These are phyloP conservation scores for Tetrax tetrax DNA, from an alignment of 2,113 vertebrate species.

Conservation along the genomic window DNA sequence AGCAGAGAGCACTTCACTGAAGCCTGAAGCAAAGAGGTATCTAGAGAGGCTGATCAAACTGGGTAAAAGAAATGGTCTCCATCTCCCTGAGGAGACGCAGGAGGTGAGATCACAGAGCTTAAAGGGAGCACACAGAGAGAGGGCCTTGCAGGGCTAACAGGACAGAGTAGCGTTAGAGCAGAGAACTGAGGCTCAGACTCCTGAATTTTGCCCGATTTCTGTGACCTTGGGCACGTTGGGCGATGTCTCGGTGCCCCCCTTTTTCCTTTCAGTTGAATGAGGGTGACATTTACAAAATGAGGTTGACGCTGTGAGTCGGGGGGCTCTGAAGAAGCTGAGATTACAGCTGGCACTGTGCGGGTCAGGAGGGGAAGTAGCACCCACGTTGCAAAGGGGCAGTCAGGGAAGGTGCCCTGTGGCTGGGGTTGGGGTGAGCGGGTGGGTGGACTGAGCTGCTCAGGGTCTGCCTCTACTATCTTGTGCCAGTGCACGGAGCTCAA, in stretches of 20 bases:
- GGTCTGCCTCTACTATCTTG: background rate
- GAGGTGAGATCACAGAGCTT: slow-evolving; percentile 71
- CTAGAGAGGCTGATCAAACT: slow-evolving; percentile 91
- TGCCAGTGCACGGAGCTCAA: background rate
- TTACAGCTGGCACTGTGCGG: background rate
- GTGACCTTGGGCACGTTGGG: background rate
- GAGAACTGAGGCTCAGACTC: background rate
- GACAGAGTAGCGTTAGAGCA: background rate
- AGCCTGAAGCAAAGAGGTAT: slow-evolving; percentile 83
- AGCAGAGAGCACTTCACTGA: slow-evolving; percentile 67
- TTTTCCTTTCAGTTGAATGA: background rate
- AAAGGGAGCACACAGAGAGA: rapidly evolving
- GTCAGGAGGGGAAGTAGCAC: background rate
- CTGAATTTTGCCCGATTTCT: rapidly evolving
- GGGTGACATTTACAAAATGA: rapidly evolving
- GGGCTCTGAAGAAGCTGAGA: background rate
- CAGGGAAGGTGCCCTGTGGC: background rate
- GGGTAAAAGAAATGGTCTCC: slow-evolving; percentile 90
- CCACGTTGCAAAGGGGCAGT: rapidly evolving
- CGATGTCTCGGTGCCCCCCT: background rate
- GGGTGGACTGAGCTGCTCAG: background rate
- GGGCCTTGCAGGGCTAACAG: background rate
- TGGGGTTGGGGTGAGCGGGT: background rate
- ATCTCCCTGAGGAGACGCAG: slow-evolving; percentile 86
- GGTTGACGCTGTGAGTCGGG: rapidly evolving